Conservation (phyloP, 2,113 vertebrate genomes). For the Calypte anna region DNA sequence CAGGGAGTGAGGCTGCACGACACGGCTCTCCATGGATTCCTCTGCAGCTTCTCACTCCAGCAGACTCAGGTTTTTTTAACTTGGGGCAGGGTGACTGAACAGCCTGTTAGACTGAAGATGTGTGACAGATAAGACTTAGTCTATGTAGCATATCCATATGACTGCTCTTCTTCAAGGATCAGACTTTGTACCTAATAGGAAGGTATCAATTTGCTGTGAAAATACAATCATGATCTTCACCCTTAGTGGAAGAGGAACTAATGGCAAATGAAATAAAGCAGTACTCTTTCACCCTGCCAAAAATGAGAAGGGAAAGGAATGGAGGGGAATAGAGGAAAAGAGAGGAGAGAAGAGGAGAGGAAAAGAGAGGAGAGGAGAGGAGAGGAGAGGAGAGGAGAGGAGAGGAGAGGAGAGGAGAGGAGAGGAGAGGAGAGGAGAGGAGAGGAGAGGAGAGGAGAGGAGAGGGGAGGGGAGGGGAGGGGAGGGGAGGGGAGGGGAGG, state of each 20-base stretch:
- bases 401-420: background rate
- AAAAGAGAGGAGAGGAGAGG: background rate
- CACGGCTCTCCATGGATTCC: background rate
- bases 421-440: too few species aligned
- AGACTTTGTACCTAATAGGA: rapidly evolving
- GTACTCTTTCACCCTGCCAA: background rate
- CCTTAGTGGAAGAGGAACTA: background rate
- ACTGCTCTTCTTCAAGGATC: background rate
- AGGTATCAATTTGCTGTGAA: background rate
- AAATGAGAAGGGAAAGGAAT: too few species aligned
- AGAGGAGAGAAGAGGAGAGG: too few species aligned
- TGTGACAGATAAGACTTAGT: background rate
- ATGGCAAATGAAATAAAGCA: background rate
- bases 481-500: too few species aligned
- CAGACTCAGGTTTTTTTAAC: background rate
- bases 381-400: too few species aligned
- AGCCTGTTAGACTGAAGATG: background rate
- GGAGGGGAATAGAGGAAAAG: too few species aligned
- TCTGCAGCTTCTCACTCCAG: background rate
- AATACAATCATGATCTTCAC: background rate
- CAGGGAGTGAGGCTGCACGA: background rate
- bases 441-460: too few species aligned
- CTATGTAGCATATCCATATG: background rate
- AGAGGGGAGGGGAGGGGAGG: background rate
- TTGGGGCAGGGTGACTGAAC: background rate